Base-by-base conservation (phyloP, 2,888 invertebrate genomes). In the Leuctra nigra region DNA sequence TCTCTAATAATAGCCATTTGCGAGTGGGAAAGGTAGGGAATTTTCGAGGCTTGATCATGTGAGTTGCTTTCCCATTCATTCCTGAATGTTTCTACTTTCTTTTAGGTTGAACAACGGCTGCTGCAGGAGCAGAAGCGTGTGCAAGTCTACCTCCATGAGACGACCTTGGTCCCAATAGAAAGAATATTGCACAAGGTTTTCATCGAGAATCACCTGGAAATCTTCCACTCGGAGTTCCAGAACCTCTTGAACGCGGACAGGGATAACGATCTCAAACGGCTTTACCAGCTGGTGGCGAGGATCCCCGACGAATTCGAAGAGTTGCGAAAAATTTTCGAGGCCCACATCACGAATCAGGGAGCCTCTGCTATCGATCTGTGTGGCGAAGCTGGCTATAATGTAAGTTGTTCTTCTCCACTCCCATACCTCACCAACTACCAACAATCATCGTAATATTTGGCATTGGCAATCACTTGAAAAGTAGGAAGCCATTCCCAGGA, bases 151-250 rank as follows among this genome's bases (percentile, higher is more conserved):
- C 76, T 99, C 23, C 96, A 99, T 71, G 90, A 91, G 74, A 93
- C 93, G 16, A 98, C 98, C 0, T 84, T 87, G 67, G 87, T 88
- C 56, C 81, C 87, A 35, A 77, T 99, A 48, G 90, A 92, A 16
- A 86, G 87, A 73, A 92, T 93, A 4, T 96, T 96, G 73, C 97
- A 99, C 74, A 80, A 87, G 55, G 97, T 98, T 36, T 80, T 99
- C 53, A 99, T 99, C 62, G 91, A 95, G 73, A 93, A 94, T 69
- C 97, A 98, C 69, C 77, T 99, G 66, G 96, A 96, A 71, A 87
- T 93, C 68, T 94, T 98, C 76, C 93, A 97, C 69, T 80, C 87
- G 0, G 98, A 98, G 76, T 97, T 97, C 73, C 86, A 87, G 73
- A 90, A 91, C 77, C 81, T 99, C 3, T 77, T 99, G 14, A 91